Evolutionary conservation across 2,113 vertebrate species (phyloP).

Genomic region (Puntigrus tetrazona): DNA sequence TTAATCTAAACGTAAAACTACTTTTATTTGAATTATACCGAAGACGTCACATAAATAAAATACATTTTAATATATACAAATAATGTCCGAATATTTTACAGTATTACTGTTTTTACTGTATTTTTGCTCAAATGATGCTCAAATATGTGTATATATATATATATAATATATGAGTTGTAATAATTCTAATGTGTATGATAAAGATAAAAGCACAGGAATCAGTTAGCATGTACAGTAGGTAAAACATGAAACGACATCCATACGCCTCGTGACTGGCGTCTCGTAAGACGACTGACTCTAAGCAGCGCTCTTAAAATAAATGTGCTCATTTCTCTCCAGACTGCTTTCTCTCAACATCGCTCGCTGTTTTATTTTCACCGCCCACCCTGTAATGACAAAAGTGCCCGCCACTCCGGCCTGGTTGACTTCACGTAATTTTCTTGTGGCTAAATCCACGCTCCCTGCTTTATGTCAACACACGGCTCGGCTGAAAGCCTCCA

Average conservation of each 20-base stretch:
- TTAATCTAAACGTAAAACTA: no score
- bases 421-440: constrained; percentile 42
- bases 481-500: constrained; percentile 7
- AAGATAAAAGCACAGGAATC: background rate
- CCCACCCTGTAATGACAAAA: constrained; percentile 23
- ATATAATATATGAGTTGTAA: no score
- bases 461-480: constrained; percentile 51
- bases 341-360: constrained; percentile 50
- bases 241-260: background rate
- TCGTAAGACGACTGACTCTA: background rate
- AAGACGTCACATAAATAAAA: background rate
- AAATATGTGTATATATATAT: no score
- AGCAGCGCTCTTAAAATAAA: constrained; percentile 46
- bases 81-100: background rate
- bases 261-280: background rate
- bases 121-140: background rate
- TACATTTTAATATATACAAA: no score
- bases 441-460: constrained; percentile 49
- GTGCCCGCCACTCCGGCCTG: constrained; percentile 14
- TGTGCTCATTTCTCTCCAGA: constrained; percentile 31
- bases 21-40: no score
- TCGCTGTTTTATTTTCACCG: constrained; percentile 33
- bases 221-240: background rate
- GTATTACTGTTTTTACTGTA: background rate
- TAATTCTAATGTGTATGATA: background rate